Conservation (phyloP, 2,888 invertebrate genomes). For the Chloroclystis v-ata region DNA sequence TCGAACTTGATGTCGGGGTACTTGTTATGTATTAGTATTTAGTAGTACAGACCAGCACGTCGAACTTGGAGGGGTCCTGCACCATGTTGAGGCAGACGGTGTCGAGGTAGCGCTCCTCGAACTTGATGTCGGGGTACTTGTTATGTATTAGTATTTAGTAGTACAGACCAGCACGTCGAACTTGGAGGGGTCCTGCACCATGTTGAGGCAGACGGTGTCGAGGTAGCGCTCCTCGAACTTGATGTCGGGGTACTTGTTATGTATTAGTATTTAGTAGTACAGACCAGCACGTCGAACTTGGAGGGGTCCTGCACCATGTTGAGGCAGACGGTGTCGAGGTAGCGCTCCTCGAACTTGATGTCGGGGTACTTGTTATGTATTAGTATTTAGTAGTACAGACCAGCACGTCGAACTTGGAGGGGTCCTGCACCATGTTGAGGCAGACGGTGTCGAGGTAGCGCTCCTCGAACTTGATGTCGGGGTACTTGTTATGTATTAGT, state of each 20-base stretch:
- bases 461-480: conserved; percentile 97
- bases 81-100: conserved; percentile 99
- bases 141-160: conserved; percentile 10
- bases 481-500: conserved; percentile 93
- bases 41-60: conserved; percentile 84
- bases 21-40: no score
- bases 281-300: conserved; percentile 95
- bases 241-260: conserved; percentile 93
- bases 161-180: conserved; percentile 93
- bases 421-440: conserved; percentile 99
- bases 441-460: conserved; percentile 99
- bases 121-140: no score
- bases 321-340: conserved; percentile 98
- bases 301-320: conserved; percentile 99
- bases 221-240: conserved; percentile 98
- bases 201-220: conserved; percentile 99
- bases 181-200: conserved; percentile 97
- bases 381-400: conserved; percentile 60
- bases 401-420: conserved; percentile 96
- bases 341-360: conserved; percentile 98
- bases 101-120: conserved; percentile 98
- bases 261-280: conserved; percentile 84
- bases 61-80: conserved; percentile 97
- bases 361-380: no score
- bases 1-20: conserved; percentile 96